phyloP scores from a whole-genome alignment of 2,888 invertebrate species.

The Isoperla grammatica region DNA sequence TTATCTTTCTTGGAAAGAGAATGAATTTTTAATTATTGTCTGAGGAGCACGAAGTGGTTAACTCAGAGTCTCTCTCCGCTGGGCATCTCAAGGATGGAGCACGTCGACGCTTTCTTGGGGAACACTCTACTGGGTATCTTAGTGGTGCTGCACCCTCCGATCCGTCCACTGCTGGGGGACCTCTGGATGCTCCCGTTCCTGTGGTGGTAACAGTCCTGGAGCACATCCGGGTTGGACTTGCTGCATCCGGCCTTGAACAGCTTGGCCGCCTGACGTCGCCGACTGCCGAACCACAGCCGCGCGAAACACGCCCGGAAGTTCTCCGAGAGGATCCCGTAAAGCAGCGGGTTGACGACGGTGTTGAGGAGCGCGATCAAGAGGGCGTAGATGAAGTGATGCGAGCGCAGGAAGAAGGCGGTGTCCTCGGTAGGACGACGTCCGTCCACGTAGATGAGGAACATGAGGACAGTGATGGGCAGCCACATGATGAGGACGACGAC shows the following conservation, averaged over 20 bases:
- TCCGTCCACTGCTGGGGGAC: constrained; percentile 35
- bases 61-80: constrained; percentile 36
- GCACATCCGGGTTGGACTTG: constrained; percentile 15
- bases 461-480: constrained; percentile 49
- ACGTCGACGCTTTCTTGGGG: constrained; percentile 39
- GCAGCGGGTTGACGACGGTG: constrained; percentile 51
- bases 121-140: constrained; percentile 32
- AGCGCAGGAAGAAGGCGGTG: constrained; percentile 48
- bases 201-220: not conserved
- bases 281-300: constrained; percentile 41
- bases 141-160: constrained; percentile 32
- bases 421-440: constrained; percentile 48
- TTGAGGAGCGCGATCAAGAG: constrained; percentile 49
- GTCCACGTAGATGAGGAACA: constrained; percentile 51
- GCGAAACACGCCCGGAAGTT: constrained; percentile 48
- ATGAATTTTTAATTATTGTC: too few species aligned
- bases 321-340: constrained; percentile 52
- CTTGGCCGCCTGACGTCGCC: constrained; percentile 29
- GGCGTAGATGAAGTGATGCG: constrained; percentile 50
- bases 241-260: constrained; percentile 33
- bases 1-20: too few species aligned
- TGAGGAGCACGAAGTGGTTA: not conserved
- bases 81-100: constrained; percentile 41
- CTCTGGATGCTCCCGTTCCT: constrained; percentile 31
- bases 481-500: constrained; percentile 53